These are phyloP conservation scores for Latheticus oryzae DNA, from an alignment of 2,888 invertebrate genomes.

Conservation along the genomic window DNA sequence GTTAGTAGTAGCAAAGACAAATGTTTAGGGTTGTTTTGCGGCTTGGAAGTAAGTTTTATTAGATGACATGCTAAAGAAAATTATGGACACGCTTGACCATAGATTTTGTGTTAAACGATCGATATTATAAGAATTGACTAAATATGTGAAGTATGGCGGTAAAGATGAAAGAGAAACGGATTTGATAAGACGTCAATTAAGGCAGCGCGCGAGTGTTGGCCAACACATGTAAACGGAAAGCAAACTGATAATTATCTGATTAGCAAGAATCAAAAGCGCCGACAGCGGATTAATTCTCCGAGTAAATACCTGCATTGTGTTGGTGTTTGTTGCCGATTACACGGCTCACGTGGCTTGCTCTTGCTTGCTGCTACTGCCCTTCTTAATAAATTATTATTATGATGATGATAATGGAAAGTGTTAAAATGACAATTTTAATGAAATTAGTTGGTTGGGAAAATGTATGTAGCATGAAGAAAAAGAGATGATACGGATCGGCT, in stretches of 20 bases:
- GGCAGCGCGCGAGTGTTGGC: slow-evolving; percentile 56
- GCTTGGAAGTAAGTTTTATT: slow-evolving; percentile 13
- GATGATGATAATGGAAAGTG: too few species aligned
- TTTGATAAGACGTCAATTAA: slow-evolving; percentile 61
- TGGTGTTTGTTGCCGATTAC: slow-evolving; percentile 46
- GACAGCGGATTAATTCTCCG: slow-evolving; percentile 57
- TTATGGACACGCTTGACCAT: slow-evolving; percentile 2
- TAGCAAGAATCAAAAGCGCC: slow-evolving; percentile 59
- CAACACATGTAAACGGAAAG: slow-evolving; percentile 59
- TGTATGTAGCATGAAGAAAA: too few species aligned
- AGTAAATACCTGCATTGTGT: slow-evolving; percentile 59
- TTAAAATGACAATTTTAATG: slow-evolving; percentile 45
- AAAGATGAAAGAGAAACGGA: slow-evolving; percentile 54
- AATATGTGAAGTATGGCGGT: slow-evolving; percentile 40
- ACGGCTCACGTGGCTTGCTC: slow-evolving; percentile 49
- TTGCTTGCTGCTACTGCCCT: too few species aligned
- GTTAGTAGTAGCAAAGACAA: slow-evolving; percentile 31
- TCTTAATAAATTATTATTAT: slow-evolving; percentile 49
- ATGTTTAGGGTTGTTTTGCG: slow-evolving; percentile 37
- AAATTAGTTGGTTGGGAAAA: too few species aligned
- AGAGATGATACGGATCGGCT: slow-evolving; percentile 37
- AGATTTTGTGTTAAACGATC: neutral
- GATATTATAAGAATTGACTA: slow-evolving; percentile 21
- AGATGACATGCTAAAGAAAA: slow-evolving; percentile 20
- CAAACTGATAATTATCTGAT: slow-evolving; percentile 62